A percentile compares a stretch with the other conserved stretches of the same genome.
Evolutionary conservation across 1,140 invertebrate species (phyloP).

Genomic region (Conopomorpha cramerella): DNA sequence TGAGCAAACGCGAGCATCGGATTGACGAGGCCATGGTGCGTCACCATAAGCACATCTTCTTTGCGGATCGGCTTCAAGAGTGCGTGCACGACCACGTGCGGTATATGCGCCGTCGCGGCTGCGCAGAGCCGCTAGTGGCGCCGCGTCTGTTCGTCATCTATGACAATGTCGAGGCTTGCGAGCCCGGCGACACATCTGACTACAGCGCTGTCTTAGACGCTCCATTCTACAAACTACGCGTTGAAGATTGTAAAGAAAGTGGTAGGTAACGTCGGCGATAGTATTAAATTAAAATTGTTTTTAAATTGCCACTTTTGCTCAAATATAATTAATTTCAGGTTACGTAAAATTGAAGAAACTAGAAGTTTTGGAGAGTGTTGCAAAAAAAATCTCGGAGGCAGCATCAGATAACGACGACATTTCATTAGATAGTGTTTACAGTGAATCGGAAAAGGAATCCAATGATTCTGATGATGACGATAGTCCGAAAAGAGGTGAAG

Average conservation of each 20-base stretch:
- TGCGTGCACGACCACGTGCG: conserved; percentile 58
- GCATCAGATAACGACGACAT: conserved; percentile 11
- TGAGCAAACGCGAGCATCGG: conserved; percentile 37
- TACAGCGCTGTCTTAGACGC: conserved; percentile 67
- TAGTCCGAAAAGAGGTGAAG: conserved; percentile 18
- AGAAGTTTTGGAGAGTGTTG: conserved; percentile 47
- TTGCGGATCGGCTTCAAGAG: conserved; percentile 67
- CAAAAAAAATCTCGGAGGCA: conserved; percentile 25
- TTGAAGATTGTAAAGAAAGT: conserved; percentile 65
- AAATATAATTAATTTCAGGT: too few species aligned
- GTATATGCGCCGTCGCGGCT: conserved; percentile 32
- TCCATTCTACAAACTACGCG: conserved; percentile 66
- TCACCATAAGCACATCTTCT: conserved; percentile 64
- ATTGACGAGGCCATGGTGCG: conserved; percentile 57
- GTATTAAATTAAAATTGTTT: conserved; percentile 4
- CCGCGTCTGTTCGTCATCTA: conserved; percentile 71
- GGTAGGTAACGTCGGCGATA: conserved; percentile 34
- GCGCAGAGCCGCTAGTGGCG: conserved; percentile 64
- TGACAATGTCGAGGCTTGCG: conserved; percentile 76
- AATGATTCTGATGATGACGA: conserved; percentile 33
- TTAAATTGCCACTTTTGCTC: too few species aligned
- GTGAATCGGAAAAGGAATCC: conserved; percentile 47
- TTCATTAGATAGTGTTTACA: conserved; percentile 38
- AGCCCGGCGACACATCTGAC: conserved; percentile 63
- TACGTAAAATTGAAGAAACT: conserved; percentile 60